These are phyloP conservation scores for Pyrochroa serraticornis DNA, from an alignment of 2,888 invertebrate species.

Conservation along the genomic window DNA sequence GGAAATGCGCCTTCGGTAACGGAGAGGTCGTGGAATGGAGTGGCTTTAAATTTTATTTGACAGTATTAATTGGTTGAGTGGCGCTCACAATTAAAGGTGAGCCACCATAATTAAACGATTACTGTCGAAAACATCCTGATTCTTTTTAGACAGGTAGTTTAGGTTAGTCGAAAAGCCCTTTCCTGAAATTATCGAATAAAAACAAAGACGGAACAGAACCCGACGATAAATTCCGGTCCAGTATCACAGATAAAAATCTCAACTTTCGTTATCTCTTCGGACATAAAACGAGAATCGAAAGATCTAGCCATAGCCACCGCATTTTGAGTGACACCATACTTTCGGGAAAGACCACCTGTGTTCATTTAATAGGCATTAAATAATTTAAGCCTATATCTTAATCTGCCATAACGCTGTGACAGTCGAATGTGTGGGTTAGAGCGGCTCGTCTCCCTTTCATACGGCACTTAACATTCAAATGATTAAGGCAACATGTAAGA, in stretches of 20 bases:
- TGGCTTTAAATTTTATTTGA: no score
- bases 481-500: constrained; percentile 32
- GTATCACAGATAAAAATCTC: constrained; percentile 11
- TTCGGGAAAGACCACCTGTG: constrained; percentile 28
- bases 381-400: constrained; percentile 23
- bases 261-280: not conserved
- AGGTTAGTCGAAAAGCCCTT: not conserved
- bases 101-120: no score
- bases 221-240: constrained; percentile 14
- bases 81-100: no score
- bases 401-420: constrained; percentile 1
- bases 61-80: no score
- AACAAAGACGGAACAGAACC: constrained; percentile 9
- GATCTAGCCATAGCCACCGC: constrained; percentile 5
- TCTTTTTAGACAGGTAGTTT: no score
- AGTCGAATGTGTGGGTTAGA: not conserved
- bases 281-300: constrained; percentile 17
- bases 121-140: no score
- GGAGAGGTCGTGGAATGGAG: no score
- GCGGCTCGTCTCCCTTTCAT: constrained; percentile 5
- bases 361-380: constrained; percentile 29
- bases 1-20: no score
- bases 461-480: constrained; percentile 28
- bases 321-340: constrained; percentile 6
- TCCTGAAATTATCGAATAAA: constrained; percentile 8